Percentiles rank a stretch among this genome's conserved stretches.
Evolutionary conservation across 2,888 invertebrate genomes (phyloP).

Genomic region (Zygogramma bicolorata): DNA sequence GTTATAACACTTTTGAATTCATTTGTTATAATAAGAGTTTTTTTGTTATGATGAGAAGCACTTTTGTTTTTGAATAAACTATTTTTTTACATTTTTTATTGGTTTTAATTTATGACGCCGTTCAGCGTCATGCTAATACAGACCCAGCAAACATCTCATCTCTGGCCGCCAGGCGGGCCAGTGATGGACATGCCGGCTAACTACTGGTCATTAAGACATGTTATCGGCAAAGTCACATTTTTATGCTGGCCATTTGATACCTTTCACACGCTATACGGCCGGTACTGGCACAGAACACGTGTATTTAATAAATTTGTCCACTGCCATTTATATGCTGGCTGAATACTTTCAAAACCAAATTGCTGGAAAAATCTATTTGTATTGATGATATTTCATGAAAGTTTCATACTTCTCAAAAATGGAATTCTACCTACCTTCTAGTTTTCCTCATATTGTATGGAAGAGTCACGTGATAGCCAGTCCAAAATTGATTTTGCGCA

Average conservation of each 20-base stretch:
- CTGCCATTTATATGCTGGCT: background rate
- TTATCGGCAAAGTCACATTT: background rate
- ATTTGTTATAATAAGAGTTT: background rate
- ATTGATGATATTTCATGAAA: background rate
- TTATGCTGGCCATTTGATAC: too few species aligned
- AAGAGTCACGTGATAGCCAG: background rate
- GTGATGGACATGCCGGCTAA: background rate
- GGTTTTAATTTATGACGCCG: conserved; percentile 8
- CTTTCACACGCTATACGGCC: background rate
- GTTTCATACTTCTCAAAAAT: background rate
- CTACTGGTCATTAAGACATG: background rate
- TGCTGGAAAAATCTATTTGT: background rate
- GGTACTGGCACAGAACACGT: background rate
- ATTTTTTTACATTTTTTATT: background rate
- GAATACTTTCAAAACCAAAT: background rate
- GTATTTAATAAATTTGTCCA: background rate
- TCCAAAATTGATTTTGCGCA: too few species aligned
- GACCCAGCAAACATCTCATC: background rate
- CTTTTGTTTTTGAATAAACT: background rate
- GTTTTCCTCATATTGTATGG: background rate
- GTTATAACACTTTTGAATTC: conserved; percentile 3
- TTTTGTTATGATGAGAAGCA: background rate
- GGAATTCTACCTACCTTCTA: background rate
- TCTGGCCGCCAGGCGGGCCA: background rate
- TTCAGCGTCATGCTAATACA: conserved; percentile 12